Evolutionary conservation across 1,140 invertebrate genomes (phyloP).

Genomic region (Meloidogyne hapla): DNA sequence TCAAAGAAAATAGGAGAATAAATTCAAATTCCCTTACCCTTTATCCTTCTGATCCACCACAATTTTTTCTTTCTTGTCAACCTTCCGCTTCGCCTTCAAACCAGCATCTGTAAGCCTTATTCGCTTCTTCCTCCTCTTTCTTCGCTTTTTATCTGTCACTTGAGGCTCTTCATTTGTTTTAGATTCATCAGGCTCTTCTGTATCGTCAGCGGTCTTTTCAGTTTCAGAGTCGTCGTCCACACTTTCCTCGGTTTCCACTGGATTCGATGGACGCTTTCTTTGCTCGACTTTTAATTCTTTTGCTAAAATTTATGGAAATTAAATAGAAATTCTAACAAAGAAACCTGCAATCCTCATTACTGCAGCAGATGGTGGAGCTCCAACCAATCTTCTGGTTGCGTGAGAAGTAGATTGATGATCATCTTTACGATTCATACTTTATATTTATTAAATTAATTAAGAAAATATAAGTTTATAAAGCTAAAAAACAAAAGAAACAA

Average conservation of each 20-base stretch:
- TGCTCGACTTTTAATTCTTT: not conserved
- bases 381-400: constrained; percentile 5
- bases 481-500: too few relatives aligned
- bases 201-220: constrained; percentile 24
- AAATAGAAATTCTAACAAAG: not conserved
- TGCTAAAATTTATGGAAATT: not conserved
- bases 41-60: constrained; percentile 27
- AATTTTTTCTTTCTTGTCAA: constrained; percentile 35
- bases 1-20: constrained; percentile 4
- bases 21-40: not conserved
- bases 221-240: constrained; percentile 28
- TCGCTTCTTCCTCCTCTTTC: constrained; percentile 33
- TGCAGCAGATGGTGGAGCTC: constrained; percentile 9
- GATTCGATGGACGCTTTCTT: not conserved
- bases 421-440: not conserved
- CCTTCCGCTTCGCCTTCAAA: constrained; percentile 31
- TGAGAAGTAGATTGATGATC: not conserved
- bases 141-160: constrained; percentile 28
- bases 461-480: too few relatives aligned
- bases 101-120: constrained; percentile 15
- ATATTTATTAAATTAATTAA: too few relatives aligned
- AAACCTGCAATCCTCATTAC: constrained; percentile 19
- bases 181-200: constrained; percentile 7
- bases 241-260: constrained; percentile 3
- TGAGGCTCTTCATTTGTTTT: constrained; percentile 15